phyloP scores from a whole-genome alignment of 2,113 vertebrate species.

The Malurus alboscapulatus region DNA sequence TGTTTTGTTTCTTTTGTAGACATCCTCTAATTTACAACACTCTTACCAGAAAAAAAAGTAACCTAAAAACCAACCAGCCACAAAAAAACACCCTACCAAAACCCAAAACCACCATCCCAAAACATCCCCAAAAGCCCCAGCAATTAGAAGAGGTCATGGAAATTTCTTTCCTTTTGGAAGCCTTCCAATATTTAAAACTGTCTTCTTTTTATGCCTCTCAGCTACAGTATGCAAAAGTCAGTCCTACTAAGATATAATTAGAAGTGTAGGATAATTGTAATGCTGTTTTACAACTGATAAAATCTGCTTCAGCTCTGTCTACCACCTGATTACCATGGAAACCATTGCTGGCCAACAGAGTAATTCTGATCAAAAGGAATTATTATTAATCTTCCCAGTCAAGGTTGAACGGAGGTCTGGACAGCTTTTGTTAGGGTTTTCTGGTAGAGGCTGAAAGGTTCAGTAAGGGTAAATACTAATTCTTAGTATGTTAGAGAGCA shows the following conservation, averaged over 20 bases:
- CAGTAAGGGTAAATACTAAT: slow-evolving; percentile 74
- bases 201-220: slow-evolving; percentile 62
- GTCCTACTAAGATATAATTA: slow-evolving; percentile 72
- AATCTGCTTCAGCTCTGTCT: slow-evolving; percentile 70
- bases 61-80: fast-evolving
- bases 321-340: slow-evolving; percentile 78
- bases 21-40: background rate
- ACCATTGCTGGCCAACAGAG: slow-evolving; percentile 67
- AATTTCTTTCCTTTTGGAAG: slow-evolving; percentile 29
- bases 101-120: background rate
- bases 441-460: slow-evolving; percentile 64
- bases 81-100: background rate
- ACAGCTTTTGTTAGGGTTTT: slow-evolving; percentile 72
- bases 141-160: background rate
- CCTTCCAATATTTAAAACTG: slow-evolving; percentile 24
- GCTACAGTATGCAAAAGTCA: slow-evolving; percentile 45
- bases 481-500: slow-evolving; percentile 60
- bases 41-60: background rate
- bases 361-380: slow-evolving; percentile 78
- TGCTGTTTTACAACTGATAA: slow-evolving; percentile 74
- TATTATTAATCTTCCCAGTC: slow-evolving; percentile 75
- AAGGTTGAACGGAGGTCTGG: slow-evolving; percentile 67
- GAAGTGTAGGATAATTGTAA: slow-evolving; percentile 73
- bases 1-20: background rate
- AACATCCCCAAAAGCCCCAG: background rate